Base-by-base conservation (phyloP, 2,888 invertebrate species). In the Leptura quadrifasciata region DNA sequence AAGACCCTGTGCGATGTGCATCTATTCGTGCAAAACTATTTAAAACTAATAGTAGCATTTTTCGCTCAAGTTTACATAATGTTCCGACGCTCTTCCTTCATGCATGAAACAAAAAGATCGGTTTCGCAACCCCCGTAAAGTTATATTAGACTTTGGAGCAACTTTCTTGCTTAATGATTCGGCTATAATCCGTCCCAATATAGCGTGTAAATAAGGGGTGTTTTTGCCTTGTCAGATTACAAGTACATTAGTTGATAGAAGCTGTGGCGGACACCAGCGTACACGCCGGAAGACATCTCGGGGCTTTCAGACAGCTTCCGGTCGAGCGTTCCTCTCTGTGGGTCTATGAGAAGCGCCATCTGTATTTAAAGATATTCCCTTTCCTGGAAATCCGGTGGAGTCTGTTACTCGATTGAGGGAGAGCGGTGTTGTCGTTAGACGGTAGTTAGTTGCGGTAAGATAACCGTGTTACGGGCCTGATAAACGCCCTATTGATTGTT, bases 251-350 rank as follows among this genome's bases (percentile, higher is more conserved):
- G 69, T 20, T 39, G 57, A 58, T 57, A 61, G 61, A 21, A 17
- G 61, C 24, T n/a, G 52, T 47, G 71, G 58, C 57, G 58, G 69
- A 69, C 69, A 58, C 55, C 21, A 18, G 21, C 58, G 31, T 39
- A 69, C 69, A 69, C 47, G 57, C 71, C 71, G 71, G 71, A 71
- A 71, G 71, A 71, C 81, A 75, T 77, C 77, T 71, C 68, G 69
- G 68, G 72, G 78, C 81, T 78, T 79, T 76, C 79, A 79, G 75
- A 70, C 63, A 74, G 12, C 74, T 77, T 82, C 82, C 81, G 82
- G 78, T 76, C 72, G 65, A 72, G 10, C 64, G 64, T 54, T 27
- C 39, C 27, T 27, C 64, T 17, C 65, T 70, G 63, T 20, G 61
- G 74, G 69, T 31, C 65, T 70, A 58, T 20, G 61, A 76, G 69